Base-by-base conservation (phyloP, 2,113 vertebrate species). In the Falco punctatus region DNA sequence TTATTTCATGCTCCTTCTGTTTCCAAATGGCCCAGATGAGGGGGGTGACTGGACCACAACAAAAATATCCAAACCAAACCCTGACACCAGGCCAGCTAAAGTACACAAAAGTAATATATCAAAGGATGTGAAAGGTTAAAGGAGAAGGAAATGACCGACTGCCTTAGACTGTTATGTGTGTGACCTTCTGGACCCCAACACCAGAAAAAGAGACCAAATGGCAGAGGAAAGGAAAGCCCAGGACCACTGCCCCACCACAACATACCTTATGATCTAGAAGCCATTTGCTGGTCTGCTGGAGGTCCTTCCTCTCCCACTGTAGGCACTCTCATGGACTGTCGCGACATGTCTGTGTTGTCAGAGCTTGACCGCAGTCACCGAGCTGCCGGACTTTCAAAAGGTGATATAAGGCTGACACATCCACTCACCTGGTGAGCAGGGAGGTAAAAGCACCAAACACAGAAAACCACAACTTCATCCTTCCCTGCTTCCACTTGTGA, bases 291-390 rank as follows among this genome's bases (percentile, higher is more conserved):
- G 13, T 26, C n/a, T 38, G n/a, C 46, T 20, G 6, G 26, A 30
- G 26, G 27, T n/a, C 22, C 62, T 77, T 10, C 16, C 32, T 59
- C 26, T 44, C 16, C 40, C 48, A 15, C 2, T 5, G 23, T 6
- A 9, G 2, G 13, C 6, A 4, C 24, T 35, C 22, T 9, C 16
- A 35, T 0, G 11, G 35, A 13, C 49, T 1, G 0, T 4, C 28
- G 16, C 2, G 2, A 58, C 48, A 58, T 1, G 0, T 27, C 19
- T 13, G 7, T 5, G 19, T 4, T 44, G 21, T 10, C 46, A 22
- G 40, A 48, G 57, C 15, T 18, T 23, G 62, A n/a, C 35, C 2
- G 2, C 24, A 64, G 35, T 11, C 24, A 24, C 2, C 2, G 27
- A 40, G 21, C 54, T 67, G 42, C 38, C 26, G 19, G 7, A 22